Conservation (phyloP, 2,888 invertebrate genomes). For the Dromius quadrimaculatus region DNA sequence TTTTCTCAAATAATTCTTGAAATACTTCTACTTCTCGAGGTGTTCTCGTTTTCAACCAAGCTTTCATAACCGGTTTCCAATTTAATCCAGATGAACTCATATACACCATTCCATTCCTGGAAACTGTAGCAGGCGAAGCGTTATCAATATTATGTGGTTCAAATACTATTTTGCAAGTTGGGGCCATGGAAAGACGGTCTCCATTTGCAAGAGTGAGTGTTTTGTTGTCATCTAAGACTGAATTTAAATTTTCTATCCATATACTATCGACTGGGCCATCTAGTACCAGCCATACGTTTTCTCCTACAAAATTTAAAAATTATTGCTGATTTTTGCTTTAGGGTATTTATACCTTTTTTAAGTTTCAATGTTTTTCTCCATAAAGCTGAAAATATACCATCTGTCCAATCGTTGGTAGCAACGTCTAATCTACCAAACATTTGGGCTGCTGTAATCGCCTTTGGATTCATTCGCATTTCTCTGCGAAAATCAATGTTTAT, state of each 20-base stretch:
- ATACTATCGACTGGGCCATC: conserved; percentile 98
- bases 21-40: conserved; percentile 73
- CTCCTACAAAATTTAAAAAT: conserved; percentile 67
- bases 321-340: neutral
- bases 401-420: conserved; percentile 98
- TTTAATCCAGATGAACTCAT: conserved; percentile 97
- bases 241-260: conserved; percentile 98
- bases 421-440: conserved; percentile 98
- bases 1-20: conserved; percentile 79
- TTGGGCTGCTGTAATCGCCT: conserved; percentile 96
- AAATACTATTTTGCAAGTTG: conserved; percentile 94
- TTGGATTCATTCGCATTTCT: conserved; percentile 99
- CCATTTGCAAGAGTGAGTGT: conserved; percentile 95
- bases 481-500: conserved; percentile 59
- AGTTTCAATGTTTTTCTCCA: conserved; percentile 95
- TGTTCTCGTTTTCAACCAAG: conserved; percentile 81
- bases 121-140: conserved; percentile 97
- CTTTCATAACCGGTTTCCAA: conserved; percentile 90
- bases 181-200: conserved; percentile 93
- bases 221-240: conserved; percentile 96
- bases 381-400: conserved; percentile 96
- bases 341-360: conserved; percentile 73
- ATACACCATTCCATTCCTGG: conserved; percentile 78
- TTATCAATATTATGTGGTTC: conserved; percentile 98
- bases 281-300: conserved; percentile 93